Conservation (phyloP, 2,797 vertebrate genomes). For the Eospalax fontanierii region DNA sequence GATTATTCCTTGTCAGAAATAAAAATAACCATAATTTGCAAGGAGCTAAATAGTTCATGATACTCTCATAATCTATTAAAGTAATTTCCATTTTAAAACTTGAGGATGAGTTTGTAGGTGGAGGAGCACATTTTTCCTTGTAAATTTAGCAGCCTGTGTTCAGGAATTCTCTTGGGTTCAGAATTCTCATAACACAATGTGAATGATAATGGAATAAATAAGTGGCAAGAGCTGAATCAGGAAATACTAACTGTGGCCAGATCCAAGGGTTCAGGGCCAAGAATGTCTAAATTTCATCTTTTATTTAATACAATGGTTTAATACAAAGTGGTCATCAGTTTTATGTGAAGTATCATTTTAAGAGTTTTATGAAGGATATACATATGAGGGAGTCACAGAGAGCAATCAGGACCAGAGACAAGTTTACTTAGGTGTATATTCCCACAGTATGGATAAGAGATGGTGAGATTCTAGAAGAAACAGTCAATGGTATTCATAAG, state of each 20-base stretch:
- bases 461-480: not conserved
- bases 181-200: not conserved
- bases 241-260: not conserved
- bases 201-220: not conserved
- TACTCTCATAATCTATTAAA: not conserved
- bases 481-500: not conserved
- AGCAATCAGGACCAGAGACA: not conserved
- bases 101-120: constrained; percentile 13
- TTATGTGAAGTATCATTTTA: not conserved
- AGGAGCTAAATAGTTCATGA: constrained; percentile 20
- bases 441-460: not conserved
- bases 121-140: not conserved
- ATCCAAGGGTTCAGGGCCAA: not conserved
- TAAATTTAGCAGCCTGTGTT: not conserved
- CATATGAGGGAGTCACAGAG: not conserved
- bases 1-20: constrained; percentile 67
- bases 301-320: not conserved
- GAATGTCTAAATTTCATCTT: not conserved
- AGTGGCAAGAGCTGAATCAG: not conserved
- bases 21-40: constrained; percentile 64
- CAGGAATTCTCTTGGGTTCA: not conserved
- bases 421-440: not conserved
- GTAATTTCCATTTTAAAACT: constrained; percentile 37
- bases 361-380: not conserved
- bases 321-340: not conserved